Base-by-base conservation (phyloP, 2,113 vertebrate genomes). In the Scatophagus argus region DNA sequence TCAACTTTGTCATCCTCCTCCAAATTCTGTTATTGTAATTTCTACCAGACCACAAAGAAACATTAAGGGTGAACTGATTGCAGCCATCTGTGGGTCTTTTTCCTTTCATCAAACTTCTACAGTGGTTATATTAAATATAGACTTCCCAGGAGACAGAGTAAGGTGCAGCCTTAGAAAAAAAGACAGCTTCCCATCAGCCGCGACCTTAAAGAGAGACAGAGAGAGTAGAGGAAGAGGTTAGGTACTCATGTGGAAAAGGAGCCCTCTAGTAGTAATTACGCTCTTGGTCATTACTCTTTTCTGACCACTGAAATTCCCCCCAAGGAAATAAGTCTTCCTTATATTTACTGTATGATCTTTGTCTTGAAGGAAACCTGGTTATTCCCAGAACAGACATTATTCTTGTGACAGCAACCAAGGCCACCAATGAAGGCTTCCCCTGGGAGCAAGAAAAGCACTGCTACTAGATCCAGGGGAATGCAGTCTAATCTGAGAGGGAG, bases 211-310 rank as follows among this genome's bases (percentile, higher is more conserved):
- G 49, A 77, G 65, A 81, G 71, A 71, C 39, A 56, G 64, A 72
- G 32, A 61, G 31, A 60, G 70, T 8, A 19, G 62, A 61, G 44
- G 59, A 87, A 23, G 54, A 72, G 64, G 74, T 75, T 66, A 61
- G 63, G n/a, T 77, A 64, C 77, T 83, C 54, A 59, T 81, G 83
- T 68, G 82, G 72, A 89, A 81, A 83, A 88, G 85, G 49, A 84
- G 52, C 85, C 77, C 87, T 78, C 36, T 29, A 86, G 88, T 82
- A 75, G 72, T 81, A 87, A 91, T 90, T 92, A 90, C n/a, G 8
- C 51, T 82, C 13, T 62, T 31, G 31, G 59, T 69, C 65, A 85
- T 91, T 86, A 86, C 31, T 92, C 86, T 86, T 91, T 65, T 75
- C 63, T 85, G 79, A 81, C 74, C 79, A 69, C 41, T 3, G 29